Evolutionary conservation across 1,140 invertebrate species (phyloP), one percentile per base, ranked within the genome.

Genomic region (Hycleus phaleratus): DNA sequence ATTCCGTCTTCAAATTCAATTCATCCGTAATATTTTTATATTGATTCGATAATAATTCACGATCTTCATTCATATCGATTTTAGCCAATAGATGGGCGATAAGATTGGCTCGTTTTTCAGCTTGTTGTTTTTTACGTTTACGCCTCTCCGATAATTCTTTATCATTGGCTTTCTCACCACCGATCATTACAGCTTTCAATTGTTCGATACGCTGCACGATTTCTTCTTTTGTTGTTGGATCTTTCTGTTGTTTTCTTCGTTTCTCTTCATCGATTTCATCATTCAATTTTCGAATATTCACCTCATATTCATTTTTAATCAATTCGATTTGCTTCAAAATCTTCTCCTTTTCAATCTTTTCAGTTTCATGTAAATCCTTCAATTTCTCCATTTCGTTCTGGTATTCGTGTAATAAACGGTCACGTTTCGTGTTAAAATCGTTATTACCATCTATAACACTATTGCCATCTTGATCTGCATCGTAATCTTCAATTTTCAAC

Each of bases 11-110:
- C 2, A 78, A 79, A 60, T 82, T 80, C 26, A 93, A 75, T 73
- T 92, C 89, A 60, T 90, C 84, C 65, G 86, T 82, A 42, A 90
- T 88, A 64, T 84, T 84, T 57, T 83, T 86, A 69, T 88, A 90
- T 59, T 81, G 78, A 42, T 74, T 78, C 40, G 86, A 76, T 43
- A 90, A 73, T 0, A 86, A 69, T 50, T 78, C 75, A 1, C 77
- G 68, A 58, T 80, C 77, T 26, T 81, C 79, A 62, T 83, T 82
- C 70, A 88, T 86, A 61, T 89, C 86, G 26, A 88, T 81, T 54
- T 85, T 81, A 2, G 79, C 78, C 59, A 90, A 77, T 4, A 86
- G 80, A 62, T 84, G 81, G 3, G 79, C 79, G 45, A 90, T 76
- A 1, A 87, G 84, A 62, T 75, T 79, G 10, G 85, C 75, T 60